Conservation (phyloP, 2,113 vertebrate genomes). For the Chauna torquata region DNA sequence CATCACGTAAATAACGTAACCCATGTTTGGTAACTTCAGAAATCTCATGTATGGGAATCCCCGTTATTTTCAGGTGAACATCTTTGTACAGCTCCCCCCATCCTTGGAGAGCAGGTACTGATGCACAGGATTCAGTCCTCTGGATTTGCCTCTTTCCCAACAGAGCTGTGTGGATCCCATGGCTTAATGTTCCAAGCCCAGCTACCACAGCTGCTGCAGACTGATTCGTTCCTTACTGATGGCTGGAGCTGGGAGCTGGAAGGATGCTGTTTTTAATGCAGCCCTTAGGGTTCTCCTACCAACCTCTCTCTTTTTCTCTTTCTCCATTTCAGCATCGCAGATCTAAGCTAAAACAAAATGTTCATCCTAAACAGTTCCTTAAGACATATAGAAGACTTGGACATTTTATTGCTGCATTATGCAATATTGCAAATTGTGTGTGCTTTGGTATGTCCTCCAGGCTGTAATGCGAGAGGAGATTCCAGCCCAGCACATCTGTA, state of each 20-base stretch:
- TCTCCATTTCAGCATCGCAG: not conserved
- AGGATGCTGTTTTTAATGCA: not conserved
- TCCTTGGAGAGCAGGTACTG: not conserved
- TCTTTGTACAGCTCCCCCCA: not conserved
- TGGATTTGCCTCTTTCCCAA: not conserved
- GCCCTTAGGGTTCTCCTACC: not conserved
- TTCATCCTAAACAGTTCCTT: not conserved
- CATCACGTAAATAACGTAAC: not conserved
- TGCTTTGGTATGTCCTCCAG: not conserved
- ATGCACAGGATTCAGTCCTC: not conserved
- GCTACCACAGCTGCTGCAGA: not conserved
- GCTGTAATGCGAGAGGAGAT: not conserved
- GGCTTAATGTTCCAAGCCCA: not conserved
- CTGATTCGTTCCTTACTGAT: not conserved
- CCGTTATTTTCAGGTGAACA: not conserved
- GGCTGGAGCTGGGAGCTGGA: not conserved
- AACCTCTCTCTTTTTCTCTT: not conserved
- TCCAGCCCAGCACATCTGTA: not conserved
- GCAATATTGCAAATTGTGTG: rapidly evolving
- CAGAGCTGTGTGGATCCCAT: not conserved
- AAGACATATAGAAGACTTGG: not conserved
- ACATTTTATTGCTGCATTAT: rapidly evolving
- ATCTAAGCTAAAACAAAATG: not conserved
- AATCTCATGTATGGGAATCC: not conserved
- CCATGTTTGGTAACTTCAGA: not conserved